Conservation (phyloP, 2,113 vertebrate species). For the Takifugu flavidus region DNA sequence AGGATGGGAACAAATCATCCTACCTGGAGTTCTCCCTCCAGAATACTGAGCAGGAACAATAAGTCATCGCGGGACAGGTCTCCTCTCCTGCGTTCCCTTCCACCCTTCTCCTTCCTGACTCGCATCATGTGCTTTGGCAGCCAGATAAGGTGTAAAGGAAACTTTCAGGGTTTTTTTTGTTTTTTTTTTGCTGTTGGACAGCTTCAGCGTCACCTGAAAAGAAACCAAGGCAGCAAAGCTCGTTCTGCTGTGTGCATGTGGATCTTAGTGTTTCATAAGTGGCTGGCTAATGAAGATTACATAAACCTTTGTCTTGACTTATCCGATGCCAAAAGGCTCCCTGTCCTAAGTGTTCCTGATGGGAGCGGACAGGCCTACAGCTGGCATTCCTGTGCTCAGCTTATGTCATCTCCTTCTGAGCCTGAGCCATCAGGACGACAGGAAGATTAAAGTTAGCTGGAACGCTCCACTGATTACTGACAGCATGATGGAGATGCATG, state of each 20-base stretch:
- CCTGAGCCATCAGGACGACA: slow-evolving; percentile 16
- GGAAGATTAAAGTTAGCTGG: slow-evolving; percentile 23
- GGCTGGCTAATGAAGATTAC: slow-evolving; percentile 21
- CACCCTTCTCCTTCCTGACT: slow-evolving; percentile 13
- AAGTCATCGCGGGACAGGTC: slow-evolving; percentile 52
- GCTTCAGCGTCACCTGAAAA: not conserved
- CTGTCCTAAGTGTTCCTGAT: slow-evolving; percentile 55
- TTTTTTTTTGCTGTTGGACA: not conserved
- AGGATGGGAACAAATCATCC: not conserved
- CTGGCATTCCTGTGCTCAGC: slow-evolving; percentile 28
- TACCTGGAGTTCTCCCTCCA: slow-evolving; percentile 64
- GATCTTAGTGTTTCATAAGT: slow-evolving; percentile 24
- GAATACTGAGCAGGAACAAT: slow-evolving; percentile 56
- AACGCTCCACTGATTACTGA: slow-evolving; percentile 32
- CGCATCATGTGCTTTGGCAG: slow-evolving; percentile 1
- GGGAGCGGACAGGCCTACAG: slow-evolving; percentile 22
- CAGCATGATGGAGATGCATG: slow-evolving; percentile 23
- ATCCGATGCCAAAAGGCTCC: slow-evolving; percentile 32
- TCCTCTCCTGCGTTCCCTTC: slow-evolving; percentile 5
- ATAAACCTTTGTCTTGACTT: slow-evolving; percentile 29
- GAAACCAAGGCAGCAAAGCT: not conserved
- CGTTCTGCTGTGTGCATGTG: not conserved
- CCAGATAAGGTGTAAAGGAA: not conserved
- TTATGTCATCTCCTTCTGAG: slow-evolving; percentile 45
- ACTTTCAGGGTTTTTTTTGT: not conserved